Evolutionary conservation across 1,140 invertebrate species (phyloP).

Genomic region (Thereuonema tuberculata): DNA sequence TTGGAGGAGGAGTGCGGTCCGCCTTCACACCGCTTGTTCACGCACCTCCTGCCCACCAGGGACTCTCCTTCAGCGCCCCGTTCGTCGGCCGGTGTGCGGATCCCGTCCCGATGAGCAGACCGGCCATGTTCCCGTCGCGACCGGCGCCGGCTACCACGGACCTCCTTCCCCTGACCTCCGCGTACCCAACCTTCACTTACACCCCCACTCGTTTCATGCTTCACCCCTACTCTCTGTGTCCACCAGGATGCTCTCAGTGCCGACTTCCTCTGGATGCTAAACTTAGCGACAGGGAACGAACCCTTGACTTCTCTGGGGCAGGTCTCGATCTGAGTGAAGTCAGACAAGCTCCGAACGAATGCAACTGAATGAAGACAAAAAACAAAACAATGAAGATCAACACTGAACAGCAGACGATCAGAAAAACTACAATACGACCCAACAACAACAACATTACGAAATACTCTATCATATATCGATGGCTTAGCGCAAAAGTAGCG

Average conservation of each 20-base stretch:
- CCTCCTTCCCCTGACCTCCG: neutral
- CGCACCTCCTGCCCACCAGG: neutral
- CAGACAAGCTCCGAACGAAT: no score
- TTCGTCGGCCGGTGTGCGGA: no score
- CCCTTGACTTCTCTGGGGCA: no score
- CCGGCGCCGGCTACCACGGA: neutral
- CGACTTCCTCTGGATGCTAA: neutral
- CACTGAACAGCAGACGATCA: no score
- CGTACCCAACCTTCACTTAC: neutral
- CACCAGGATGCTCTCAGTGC: neutral
- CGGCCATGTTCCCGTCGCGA: neutral
- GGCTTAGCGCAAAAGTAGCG: no score
- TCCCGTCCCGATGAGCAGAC: no score
- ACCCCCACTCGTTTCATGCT: neutral
- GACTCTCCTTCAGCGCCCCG: neutral
- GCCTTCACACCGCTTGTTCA: conserved; percentile 19
- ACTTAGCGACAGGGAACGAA: neutral
- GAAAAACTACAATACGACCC: no score
- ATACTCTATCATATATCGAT: no score
- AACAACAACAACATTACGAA: no score
- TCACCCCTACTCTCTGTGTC: neutral
- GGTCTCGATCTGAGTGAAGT: no score
- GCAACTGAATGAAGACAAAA: no score
- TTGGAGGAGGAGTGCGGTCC: conserved; percentile 18
- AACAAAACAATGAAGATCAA: no score